Base-by-base conservation (phyloP, 1,140 invertebrate species). In the Brachionus plicatilis region DNA sequence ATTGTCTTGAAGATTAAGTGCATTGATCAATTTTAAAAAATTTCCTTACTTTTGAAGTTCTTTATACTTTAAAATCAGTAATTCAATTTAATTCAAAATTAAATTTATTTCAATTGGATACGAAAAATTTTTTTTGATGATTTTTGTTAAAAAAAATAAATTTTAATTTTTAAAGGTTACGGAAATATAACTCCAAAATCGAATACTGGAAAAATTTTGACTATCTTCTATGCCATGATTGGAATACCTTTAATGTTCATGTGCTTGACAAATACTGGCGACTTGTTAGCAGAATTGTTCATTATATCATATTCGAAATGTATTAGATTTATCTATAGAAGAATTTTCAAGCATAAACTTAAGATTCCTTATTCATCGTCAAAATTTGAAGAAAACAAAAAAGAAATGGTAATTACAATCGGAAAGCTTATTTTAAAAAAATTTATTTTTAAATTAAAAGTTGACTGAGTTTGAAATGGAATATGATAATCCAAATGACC, bases 121-220 rank as follows among this genome's bases (percentile, higher is more conserved):
- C 33, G 27, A 29, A 37, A 37, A 7, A 37, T 37, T 37, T 37
- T 7, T 37, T 1, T 7, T 7, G 33, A 7, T 37, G 3, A 1
- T 37, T 7, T 37, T 37, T 33, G 29, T 37, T 37, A 7, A 7
- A 37, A 37, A 37, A 7, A 37, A 37, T 3, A 6, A 17, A 41
- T 75, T 29, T 29, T 27, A 56, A 9, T 33, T 41, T 17, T 90
- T 90, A 17, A 87, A 97, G 96, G 96, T 50, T 98, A 98, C 89
- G 96, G 96, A 14, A 95, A 98, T 88, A 96, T 98, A 72, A 94
- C 95, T 0, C 95, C 95, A 0, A 96, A 96, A 91, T 98, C 96
- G 0, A 92, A 93, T 85, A 93, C 93, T 88, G 96, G 96, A 17
- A 96, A 96, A 90, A 93, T 97, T 83, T 94, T 95, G 41, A 97